Evolutionary conservation across 2,888 invertebrate species (phyloP).

Genomic region (Sericinus montela): DNA sequence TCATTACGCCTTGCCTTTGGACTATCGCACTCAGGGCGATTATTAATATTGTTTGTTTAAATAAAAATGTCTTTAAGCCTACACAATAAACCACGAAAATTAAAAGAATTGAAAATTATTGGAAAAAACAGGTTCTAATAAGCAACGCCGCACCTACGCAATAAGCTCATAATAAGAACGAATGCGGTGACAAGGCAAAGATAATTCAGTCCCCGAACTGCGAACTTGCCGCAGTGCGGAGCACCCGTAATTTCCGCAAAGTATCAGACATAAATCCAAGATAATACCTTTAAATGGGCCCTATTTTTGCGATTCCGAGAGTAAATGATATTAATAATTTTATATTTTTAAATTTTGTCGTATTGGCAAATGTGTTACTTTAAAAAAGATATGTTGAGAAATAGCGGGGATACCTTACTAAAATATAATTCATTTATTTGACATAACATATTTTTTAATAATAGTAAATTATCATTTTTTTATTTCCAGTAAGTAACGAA

Average conservation of each 20-base stretch:
- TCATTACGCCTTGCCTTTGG: no score
- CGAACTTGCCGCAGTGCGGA: conserved; percentile 57
- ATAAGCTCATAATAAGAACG: conserved; percentile 35
- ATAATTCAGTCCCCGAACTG: conserved; percentile 44
- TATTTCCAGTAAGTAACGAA: no score
- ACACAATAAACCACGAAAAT: no score
- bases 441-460: no score
- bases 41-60: no score
- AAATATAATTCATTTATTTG: no score
- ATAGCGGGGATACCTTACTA: no score
- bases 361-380: neutral
- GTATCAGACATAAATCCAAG: conserved; percentile 53
- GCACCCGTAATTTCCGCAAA: conserved; percentile 48
- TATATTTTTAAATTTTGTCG: conserved; percentile 7
- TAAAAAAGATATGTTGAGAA: no score
- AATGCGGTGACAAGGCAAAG: conserved; percentile 55
- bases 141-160: conserved; percentile 27
- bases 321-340: conserved; percentile 27
- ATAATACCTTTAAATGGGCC: conserved; percentile 47
- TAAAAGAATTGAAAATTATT: conserved; percentile 6
- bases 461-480: no score
- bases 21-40: no score
- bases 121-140: conserved; percentile 20
- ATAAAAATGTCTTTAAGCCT: no score
- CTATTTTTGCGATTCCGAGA: conserved; percentile 40